These are phyloP conservation scores for Fulmarus glacialis DNA, from an alignment of 2,113 vertebrate species.

Conservation along the genomic window DNA sequence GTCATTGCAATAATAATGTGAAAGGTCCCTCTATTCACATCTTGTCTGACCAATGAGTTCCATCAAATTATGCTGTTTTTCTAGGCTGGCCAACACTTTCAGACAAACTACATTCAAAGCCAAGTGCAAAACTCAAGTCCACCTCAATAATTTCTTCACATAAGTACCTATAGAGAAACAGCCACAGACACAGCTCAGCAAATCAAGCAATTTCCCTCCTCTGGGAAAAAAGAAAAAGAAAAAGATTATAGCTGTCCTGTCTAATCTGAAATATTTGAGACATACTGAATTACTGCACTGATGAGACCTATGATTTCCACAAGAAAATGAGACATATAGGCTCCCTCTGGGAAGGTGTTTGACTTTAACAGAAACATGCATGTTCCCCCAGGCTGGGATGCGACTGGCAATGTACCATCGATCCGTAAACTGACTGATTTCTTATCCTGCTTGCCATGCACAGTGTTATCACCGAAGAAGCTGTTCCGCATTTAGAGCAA, in stretches of 20 bases:
- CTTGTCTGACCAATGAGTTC: not conserved
- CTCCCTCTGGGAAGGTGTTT: constrained; percentile 26
- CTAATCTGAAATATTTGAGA: constrained; percentile 57
- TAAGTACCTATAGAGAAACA: not conserved
- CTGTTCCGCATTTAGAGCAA: constrained; percentile 11
- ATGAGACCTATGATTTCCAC: constrained; percentile 50
- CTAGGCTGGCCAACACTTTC: not conserved
- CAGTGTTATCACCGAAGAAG: not conserved
- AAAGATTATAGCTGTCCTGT: constrained; percentile 25
- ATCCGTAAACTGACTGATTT: not conserved
- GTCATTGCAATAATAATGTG: not conserved
- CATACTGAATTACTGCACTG: constrained; percentile 28
- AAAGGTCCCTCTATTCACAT: not conserved
- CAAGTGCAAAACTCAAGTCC: not conserved
- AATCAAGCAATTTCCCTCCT: constrained; percentile 16
- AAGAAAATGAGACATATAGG: not conserved
- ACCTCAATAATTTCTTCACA: not conserved
- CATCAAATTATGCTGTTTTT: not conserved
- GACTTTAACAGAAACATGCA: constrained; percentile 31
- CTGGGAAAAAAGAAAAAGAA: constrained; percentile 8
- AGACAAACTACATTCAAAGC: not conserved
- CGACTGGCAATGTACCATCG: not conserved
- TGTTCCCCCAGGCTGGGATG: constrained; percentile 32
- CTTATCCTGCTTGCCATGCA: constrained; percentile 44
- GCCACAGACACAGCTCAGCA: not conserved